Evolutionary conservation across 2,113 vertebrate species (phyloP), one percentile per base, ranked within the genome.

Genomic region (Gymnocephalus cernua): DNA sequence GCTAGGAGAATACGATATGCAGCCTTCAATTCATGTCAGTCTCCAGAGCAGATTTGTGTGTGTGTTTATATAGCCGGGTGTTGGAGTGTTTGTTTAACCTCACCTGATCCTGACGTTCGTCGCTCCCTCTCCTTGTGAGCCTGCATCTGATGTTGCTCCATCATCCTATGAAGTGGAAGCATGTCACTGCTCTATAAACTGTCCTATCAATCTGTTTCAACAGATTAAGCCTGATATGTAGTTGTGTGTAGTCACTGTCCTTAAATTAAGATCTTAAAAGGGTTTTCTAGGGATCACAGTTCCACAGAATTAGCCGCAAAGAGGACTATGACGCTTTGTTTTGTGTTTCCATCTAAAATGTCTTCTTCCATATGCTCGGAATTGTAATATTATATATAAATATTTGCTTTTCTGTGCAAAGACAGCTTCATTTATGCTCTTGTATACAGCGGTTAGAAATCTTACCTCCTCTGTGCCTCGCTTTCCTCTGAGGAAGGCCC

Each of bases 101-200:
- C 86, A 94, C 93, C 93, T 91, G 94, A 96, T 86, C 97, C 97
- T 7, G 97, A 98, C 9, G 96, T 95, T 71, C 97, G 96, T 87
- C 97, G 96, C 93, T 99, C 98, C 83, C 98, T 94, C 88, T 98
- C 97, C 88, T 98, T 97, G 89, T 94, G 93, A 25, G 83, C 93
- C 86, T 98, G 98, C 88, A 96, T 95, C 90, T 96, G 96, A 91
- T 96, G 97, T 85, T 97, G 97, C 90, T 99, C 97, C 97, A 98
- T 97, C 95, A 98, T 96, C 94, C 98, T 99, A 89, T 65, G 15
- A 82, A 88, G 56, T 15, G 80, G 18, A 89, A 80, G 54, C 62
- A 78, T 41, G 84, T 69, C 67, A 70, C 66, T 35, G n/a, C 62
- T 73, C 53, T 79, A 62, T 25, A 48, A 67, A 35, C 8, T 32